Percentiles rank a stretch among this genome's conserved stretches.
phyloP scores from a whole-genome alignment of 1,140 invertebrate genomes.

The Drosophila funebris region DNA sequence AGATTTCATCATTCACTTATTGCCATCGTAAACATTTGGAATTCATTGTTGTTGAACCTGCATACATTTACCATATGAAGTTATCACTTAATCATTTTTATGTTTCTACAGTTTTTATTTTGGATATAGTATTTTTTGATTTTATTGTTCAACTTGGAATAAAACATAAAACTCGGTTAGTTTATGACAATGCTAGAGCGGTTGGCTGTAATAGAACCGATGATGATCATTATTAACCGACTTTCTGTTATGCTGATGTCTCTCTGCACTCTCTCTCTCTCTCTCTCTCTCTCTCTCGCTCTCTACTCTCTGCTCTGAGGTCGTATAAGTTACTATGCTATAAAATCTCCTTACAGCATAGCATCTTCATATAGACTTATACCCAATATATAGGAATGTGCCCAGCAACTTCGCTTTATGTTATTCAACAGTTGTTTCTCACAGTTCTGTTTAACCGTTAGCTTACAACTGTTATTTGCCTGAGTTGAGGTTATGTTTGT shows the following conservation, averaged over 20 bases:
- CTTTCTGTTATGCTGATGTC: constrained; percentile 19
- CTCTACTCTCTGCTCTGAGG: too few relatives aligned
- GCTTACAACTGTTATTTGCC: neutral
- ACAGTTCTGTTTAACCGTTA: neutral
- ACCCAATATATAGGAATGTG: too few relatives aligned
- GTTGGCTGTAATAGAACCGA: constrained; percentile 20
- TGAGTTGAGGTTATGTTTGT: neutral
- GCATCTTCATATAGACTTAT: too few relatives aligned
- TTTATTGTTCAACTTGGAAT: constrained; percentile 13
- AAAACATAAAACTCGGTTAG: constrained; percentile 44
- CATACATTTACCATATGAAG: constrained; percentile 40
- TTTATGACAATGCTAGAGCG: constrained; percentile 2
- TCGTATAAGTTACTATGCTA: neutral
- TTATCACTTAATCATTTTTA: constrained; percentile 71
- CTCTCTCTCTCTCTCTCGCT: too few relatives aligned
- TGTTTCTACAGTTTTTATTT: constrained; percentile 37
- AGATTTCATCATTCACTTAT: constrained; percentile 49
- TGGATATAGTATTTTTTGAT: constrained; percentile 16
- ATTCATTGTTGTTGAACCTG: constrained; percentile 25
- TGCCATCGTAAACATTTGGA: constrained; percentile 50
- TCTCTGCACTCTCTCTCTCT: neutral
- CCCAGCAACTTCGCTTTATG: neutral
- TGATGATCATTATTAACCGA: constrained; percentile 42
- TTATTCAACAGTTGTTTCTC: neutral
- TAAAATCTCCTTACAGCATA: neutral